Evolutionary conservation across 2,113 vertebrate genomes (phyloP).

Genomic region (Ciconia boyciana): DNA sequence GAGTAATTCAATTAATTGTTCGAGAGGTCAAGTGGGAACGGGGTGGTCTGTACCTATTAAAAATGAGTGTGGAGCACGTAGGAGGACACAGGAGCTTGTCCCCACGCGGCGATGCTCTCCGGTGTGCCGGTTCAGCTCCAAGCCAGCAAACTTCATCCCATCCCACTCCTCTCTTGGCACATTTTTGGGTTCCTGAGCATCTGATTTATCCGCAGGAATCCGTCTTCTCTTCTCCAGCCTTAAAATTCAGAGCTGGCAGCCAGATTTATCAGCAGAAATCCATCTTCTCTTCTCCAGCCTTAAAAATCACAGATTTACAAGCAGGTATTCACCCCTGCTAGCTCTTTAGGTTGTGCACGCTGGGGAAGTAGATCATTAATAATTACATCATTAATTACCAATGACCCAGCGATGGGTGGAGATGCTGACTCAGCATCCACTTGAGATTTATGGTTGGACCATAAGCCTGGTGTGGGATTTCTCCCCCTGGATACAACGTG

Average conservation of each 20-base stretch:
- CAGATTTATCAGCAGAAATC: not conserved
- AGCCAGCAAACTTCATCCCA: not conserved
- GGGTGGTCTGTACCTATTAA: too few relatives aligned
- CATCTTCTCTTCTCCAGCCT: not conserved
- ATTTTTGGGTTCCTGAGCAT: not conserved
- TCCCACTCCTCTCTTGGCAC: not conserved
- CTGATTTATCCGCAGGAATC: not conserved
- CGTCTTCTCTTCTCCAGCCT: too few relatives aligned
- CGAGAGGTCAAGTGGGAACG: not conserved
- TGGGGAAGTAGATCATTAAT: too few relatives aligned
- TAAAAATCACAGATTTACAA: not conserved
- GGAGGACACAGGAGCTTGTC: not conserved
- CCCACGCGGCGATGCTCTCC: not conserved
- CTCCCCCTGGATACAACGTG: too few relatives aligned
- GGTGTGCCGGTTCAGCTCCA: not conserved
- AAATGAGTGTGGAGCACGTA: not conserved
- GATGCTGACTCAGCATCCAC: not conserved
- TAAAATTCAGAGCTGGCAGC: not conserved
- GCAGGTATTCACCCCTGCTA: not conserved
- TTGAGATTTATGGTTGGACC: not conserved
- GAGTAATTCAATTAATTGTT: not conserved
- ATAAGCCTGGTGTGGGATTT: not conserved
- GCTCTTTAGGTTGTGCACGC: not conserved
- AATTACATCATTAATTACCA: not conserved
- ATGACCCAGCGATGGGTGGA: not conserved